Base-by-base conservation (phyloP, 2,888 invertebrate species). In the Hypena proboscidalis region DNA sequence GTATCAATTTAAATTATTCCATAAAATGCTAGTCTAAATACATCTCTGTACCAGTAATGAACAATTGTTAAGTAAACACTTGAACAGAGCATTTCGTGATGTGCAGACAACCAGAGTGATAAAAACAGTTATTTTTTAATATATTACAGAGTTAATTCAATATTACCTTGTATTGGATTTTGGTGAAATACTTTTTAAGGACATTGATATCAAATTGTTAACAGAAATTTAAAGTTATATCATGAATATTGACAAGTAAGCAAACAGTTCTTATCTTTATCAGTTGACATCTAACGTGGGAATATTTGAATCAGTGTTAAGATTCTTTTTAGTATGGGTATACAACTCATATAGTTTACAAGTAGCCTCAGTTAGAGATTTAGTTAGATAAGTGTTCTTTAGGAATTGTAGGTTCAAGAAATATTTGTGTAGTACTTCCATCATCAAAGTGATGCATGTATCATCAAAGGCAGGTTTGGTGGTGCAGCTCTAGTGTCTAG, bases 261-360 rank as follows among this genome's bases (percentile, higher is more conserved):
- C 59, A 70, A 68, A 72, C 35, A 61, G 31, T 33, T 29, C 44
- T 64, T 73, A 74, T 74, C 76, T 46, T 37, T 49, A 35, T 49
- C 34, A 21, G 37, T 57, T 31, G 41, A 39, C 43, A 40, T 52
- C 51, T 42, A 48, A 26, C 57, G 70, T 77, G 77, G 64, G 78
- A 77, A 77, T 23, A 29, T 44, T 56, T 7, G 22, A 40, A 20
- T 27, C 41, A 63, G 51, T 63, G 8, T 45, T 27, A 8, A 11
- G 2, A 34, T 11, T 7, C 4, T 22, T 10, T 37, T 35, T 6
- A n/a, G 10, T 5, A n/a, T n/a, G n/a, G n/a, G n/a, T n/a, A n/a
- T 8, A 2, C 4, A 6, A n/a, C 2, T 15, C 33, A 33, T 22
- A n/a, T 8, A 8, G 17, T 14, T 8, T 10, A 8, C 9, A 9